Evolutionary conservation across 2,888 invertebrate species (phyloP), one percentile per base, ranked within the genome.

Genomic region (Ferrisia virgata): DNA sequence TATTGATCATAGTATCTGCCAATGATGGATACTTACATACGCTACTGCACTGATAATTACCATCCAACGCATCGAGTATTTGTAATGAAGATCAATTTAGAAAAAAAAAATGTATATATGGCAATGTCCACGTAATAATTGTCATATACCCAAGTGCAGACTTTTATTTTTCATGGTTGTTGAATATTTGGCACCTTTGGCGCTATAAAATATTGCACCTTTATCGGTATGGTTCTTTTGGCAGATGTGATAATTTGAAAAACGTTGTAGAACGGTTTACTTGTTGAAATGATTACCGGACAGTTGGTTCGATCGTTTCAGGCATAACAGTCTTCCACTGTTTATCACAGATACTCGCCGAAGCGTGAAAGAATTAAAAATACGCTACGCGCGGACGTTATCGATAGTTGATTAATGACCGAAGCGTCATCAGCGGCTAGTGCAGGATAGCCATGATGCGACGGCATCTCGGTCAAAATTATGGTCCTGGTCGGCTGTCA

Each of bases 281-380:
- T 85, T n/a, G 85, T 64, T 86, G 87, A 85, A 86, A 87, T 87
- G 87, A 87, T 88, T 87, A 76, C 72, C 18, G 72, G 72, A 36
- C 22, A 36, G 72, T 36, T 36, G 28, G 28, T 9, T 76, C 36
- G 72, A 36, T 36, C 33, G 36, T 28, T 64, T 76, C 72, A 36
- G 36, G 28, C 22, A 76, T 76, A 76, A 36, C 72, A 18, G 72
- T 76, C 72, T 76, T 28, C 64, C 28, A 36, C 33, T 36, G 72
- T 76, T 76, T 76, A 76, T 76, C 18, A 76, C 36, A 33, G 36
- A 76, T 76, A 36, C 36, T 76, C 72, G 25, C 13, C 36, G 72
- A 28, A 36, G 72, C 72, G 72, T 76, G 72, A 76, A 76, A 76
- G 36, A 76, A 76, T 76, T 76, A 76, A 36, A 76, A 76, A 76